Percentiles rank a stretch among this genome's conserved stretches.
phyloP scores from a whole-genome alignment of 2,113 vertebrate genomes.

The Grammomys surdaster region DNA sequence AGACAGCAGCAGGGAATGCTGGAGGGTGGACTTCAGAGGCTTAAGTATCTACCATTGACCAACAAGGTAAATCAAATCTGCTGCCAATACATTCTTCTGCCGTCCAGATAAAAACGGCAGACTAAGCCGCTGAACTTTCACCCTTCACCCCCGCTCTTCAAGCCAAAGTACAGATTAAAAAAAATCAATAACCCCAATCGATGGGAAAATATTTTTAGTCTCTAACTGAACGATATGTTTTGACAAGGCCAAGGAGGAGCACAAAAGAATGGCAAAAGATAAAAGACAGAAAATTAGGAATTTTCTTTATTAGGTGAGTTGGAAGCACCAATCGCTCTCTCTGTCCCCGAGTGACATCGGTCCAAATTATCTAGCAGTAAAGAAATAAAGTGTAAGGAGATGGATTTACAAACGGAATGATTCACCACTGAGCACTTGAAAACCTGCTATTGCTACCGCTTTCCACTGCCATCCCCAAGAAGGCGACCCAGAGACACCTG shows the following conservation, averaged over 20 bases:
- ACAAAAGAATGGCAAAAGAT: constrained; percentile 90
- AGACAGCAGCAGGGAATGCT: constrained; percentile 80
- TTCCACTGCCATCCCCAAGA: constrained; percentile 76
- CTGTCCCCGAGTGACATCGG: constrained; percentile 83
- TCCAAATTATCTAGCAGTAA: constrained; percentile 87
- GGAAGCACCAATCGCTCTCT: constrained; percentile 86
- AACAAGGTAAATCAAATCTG: constrained; percentile 90
- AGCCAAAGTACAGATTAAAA: constrained; percentile 94
- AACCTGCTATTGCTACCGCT: constrained; percentile 77
- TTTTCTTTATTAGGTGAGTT: constrained; percentile 89
- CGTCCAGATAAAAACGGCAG: constrained; percentile 90
- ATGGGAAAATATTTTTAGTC: constrained; percentile 93
- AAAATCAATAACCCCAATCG: constrained; percentile 94
- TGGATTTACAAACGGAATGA: constrained; percentile 87
- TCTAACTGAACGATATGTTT: constrained; percentile 93
- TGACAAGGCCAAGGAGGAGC: constrained; percentile 89
- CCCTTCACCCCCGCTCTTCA: constrained; percentile 92
- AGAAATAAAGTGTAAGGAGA: constrained; percentile 87
- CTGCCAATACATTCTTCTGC: constrained; percentile 90
- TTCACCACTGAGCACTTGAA: constrained; percentile 80
- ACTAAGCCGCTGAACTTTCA: constrained; percentile 92
- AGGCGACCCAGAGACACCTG: constrained; percentile 70
- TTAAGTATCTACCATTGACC: constrained; percentile 87
- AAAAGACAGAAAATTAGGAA: constrained; percentile 92
- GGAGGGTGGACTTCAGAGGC: constrained; percentile 84